phyloP scores from a whole-genome alignment of 2,797 vertebrate genomes.

The Prionace glauca region DNA sequence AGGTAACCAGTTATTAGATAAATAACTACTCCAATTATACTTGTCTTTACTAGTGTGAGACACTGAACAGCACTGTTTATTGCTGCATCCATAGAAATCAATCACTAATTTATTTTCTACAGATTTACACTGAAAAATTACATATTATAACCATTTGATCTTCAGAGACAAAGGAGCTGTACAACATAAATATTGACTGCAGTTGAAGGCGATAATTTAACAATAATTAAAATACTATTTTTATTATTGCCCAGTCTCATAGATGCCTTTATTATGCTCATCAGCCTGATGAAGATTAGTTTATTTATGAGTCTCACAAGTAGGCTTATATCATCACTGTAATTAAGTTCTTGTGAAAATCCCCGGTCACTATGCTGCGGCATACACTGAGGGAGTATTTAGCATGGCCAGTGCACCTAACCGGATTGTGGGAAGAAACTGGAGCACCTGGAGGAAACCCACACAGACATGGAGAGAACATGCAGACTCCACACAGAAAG shows the following conservation, averaged over 20 bases:
- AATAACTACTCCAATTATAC: constrained; percentile 2
- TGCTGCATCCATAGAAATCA: not conserved
- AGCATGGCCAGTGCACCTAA: too few species aligned
- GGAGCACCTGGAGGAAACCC: too few species aligned
- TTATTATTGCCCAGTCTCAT: not conserved
- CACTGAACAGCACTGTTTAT: not conserved
- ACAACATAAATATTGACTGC: not conserved
- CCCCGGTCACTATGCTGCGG: too few species aligned
- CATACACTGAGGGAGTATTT: too few species aligned
- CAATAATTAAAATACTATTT: not conserved
- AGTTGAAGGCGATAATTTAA: not conserved
- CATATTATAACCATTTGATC: not conserved
- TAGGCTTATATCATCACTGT: too few species aligned
- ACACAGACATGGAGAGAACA: too few species aligned
- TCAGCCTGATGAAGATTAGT: not conserved
- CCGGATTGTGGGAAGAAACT: too few species aligned
- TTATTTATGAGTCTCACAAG: too few species aligned
- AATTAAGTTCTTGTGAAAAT: too few species aligned
- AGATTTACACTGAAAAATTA: not conserved
- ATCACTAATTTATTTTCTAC: not conserved
- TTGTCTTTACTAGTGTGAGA: constrained; percentile 16
- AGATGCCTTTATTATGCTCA: not conserved
- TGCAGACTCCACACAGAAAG: too few species aligned
- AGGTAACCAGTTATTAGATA: constrained; percentile 28
- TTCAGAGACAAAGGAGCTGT: not conserved